phyloP scores from a whole-genome alignment of 2,888 invertebrate species.

The Syrista parreyssii region DNA sequence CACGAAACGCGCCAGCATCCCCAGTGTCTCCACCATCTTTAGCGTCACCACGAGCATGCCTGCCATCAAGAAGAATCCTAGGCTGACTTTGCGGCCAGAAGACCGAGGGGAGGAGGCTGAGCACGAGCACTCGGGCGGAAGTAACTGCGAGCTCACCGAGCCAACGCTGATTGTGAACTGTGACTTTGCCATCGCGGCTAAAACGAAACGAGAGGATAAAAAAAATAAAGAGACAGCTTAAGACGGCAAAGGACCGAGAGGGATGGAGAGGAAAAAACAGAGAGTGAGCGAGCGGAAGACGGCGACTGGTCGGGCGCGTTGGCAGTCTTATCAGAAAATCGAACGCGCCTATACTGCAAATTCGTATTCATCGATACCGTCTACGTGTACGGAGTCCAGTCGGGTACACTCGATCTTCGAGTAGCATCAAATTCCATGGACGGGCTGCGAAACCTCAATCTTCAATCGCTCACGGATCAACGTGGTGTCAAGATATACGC shows the following conservation, averaged over 20 bases:
- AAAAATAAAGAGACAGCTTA: neutral
- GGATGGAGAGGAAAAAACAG: constrained; percentile 11
- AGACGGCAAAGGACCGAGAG: too few species aligned
- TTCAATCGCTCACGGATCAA: constrained; percentile 20
- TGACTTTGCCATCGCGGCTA: constrained; percentile 21
- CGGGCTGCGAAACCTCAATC: too few species aligned
- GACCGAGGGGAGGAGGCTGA: constrained; percentile 26
- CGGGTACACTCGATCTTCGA: constrained; percentile 43
- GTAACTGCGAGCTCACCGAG: constrained; percentile 58
- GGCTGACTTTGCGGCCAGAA: too few species aligned
- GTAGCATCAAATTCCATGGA: too few species aligned
- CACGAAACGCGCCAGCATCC: neutral
- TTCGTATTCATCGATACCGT: constrained; percentile 65
- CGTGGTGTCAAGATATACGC: constrained; percentile 33
- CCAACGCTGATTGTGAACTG: constrained; percentile 58
- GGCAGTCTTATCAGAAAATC: constrained; percentile 52
- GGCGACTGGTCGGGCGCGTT: constrained; percentile 37
- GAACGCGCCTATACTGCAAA: constrained; percentile 49
- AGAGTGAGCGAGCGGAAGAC: constrained; percentile 17
- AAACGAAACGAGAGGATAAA: neutral
- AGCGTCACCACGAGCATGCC: too few species aligned
- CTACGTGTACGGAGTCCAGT: constrained; percentile 30
- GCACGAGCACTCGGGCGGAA: constrained; percentile 54
- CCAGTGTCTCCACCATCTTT: constrained; percentile 1
- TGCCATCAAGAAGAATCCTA: too few species aligned